These are phyloP conservation scores for Lomographa bimaculata DNA, from an alignment of 2,888 invertebrate species.

Conservation along the genomic window DNA sequence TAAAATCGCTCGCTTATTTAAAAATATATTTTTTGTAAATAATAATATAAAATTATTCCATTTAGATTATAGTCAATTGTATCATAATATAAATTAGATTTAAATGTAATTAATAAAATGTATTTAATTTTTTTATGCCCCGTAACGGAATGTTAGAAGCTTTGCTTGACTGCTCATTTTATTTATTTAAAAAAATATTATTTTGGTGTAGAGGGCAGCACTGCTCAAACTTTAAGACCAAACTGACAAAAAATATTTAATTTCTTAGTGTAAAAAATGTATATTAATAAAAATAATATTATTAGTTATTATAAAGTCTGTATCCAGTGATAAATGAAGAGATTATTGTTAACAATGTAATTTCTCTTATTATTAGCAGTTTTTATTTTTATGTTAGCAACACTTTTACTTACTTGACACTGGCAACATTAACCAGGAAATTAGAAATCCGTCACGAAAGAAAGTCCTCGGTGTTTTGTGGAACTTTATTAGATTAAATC, in stretches of 20 bases:
- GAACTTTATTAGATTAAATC: no score
- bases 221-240: slow-evolving; percentile 13
- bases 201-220: slow-evolving; percentile 5
- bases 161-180: slow-evolving; percentile 16
- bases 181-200: slow-evolving; percentile 11
- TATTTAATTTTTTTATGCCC: slow-evolving; percentile 56
- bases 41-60: slow-evolving; percentile 67
- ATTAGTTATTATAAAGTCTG: slow-evolving; percentile 10
- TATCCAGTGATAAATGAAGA: slow-evolving; percentile 23
- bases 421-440: no score
- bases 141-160: slow-evolving; percentile 17
- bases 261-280: slow-evolving; percentile 8
- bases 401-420: background rate
- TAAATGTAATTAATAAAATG: slow-evolving; percentile 49
- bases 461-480: no score
- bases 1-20: slow-evolving; percentile 48
- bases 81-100: slow-evolving; percentile 75
- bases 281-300: slow-evolving; percentile 5
- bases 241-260: slow-evolving; percentile 16
- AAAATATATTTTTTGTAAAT: slow-evolving; percentile 73
- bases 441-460: no score
- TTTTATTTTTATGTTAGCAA: slow-evolving; percentile 4
- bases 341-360: slow-evolving; percentile 14
- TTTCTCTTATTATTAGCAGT: slow-evolving; percentile 6
- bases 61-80: slow-evolving; percentile 74